Conservation (phyloP, 2,797 vertebrate genomes). For the Tragelaphus eurycerus region DNA sequence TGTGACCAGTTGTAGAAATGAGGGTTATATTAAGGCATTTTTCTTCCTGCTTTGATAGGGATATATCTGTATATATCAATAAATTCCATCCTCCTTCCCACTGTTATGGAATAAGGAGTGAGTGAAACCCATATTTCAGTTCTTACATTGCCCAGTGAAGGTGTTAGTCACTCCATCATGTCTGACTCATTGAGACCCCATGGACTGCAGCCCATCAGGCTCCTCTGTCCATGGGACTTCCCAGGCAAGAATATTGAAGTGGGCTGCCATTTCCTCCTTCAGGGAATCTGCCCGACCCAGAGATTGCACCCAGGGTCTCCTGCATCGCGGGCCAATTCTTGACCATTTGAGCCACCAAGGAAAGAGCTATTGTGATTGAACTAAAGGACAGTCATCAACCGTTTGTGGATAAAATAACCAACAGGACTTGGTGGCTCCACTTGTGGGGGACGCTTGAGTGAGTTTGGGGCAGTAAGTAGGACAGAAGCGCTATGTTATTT, state of each 20-base stretch:
- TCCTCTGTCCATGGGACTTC: background rate
- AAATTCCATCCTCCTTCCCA: background rate
- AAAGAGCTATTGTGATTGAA: background rate
- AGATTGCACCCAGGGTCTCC: background rate
- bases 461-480: background rate
- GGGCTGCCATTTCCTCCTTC: background rate
- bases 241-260: background rate
- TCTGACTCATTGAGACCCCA: background rate
- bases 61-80: background rate
- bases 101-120: background rate
- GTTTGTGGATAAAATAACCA: constrained; percentile 3
- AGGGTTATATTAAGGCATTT: background rate
- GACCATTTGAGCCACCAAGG: background rate
- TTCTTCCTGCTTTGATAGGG: background rate
- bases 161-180: background rate
- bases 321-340: background rate
- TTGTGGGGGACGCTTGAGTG: background rate
- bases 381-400: background rate
- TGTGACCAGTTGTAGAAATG: background rate
- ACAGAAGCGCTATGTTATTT: background rate
- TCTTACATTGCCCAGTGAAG: background rate
- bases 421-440: background rate
- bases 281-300: background rate
- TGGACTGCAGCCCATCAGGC: background rate
- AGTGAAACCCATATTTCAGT: background rate